Evolutionary conservation across 1,140 invertebrate genomes (phyloP).

Genomic region (Eurosta solidaginis): DNA sequence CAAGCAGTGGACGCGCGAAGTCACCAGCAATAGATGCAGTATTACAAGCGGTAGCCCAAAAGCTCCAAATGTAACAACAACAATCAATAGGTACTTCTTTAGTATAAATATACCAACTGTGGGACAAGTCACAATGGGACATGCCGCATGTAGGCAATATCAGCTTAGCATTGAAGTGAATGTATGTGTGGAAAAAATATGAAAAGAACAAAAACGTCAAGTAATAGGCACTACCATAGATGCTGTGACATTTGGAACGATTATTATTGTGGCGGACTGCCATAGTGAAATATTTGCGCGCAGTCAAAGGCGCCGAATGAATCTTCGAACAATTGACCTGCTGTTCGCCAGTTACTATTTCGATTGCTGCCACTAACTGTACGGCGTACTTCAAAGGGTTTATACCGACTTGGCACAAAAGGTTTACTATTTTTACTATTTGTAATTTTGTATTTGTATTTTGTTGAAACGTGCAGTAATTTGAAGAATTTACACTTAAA

Average conservation of each 20-base stretch:
- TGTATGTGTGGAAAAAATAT: not conserved
- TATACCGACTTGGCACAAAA: slow-evolving; percentile 10
- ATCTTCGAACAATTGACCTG: slow-evolving; percentile 1
- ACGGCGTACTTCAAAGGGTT: slow-evolving; percentile 6
- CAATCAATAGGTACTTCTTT: too few relatives aligned
- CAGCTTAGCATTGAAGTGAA: not conserved
- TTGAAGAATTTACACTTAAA: too few relatives aligned
- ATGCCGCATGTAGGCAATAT: slow-evolving; percentile 13
- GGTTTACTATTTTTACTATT: not conserved
- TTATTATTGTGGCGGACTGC: not conserved
- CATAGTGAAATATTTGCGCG: slow-evolving; percentile 23
- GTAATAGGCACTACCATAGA: not conserved
- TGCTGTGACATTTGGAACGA: not conserved
- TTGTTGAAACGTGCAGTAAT: too few relatives aligned
- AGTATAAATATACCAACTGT: too few relatives aligned
- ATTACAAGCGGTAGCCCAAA: not conserved
- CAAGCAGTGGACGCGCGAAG: not conserved
- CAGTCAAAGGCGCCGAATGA: slow-evolving; percentile 17
- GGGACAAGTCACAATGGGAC: slow-evolving; percentile 12
- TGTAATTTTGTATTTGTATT: too few relatives aligned
- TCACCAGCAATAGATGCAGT: not conserved
- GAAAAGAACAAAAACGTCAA: not conserved
- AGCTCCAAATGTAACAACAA: not conserved
- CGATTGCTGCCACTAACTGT: not conserved
- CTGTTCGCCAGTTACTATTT: not conserved